Evolutionary conservation across 2,113 vertebrate species (phyloP).

Genomic region (Carollia perspicillata): DNA sequence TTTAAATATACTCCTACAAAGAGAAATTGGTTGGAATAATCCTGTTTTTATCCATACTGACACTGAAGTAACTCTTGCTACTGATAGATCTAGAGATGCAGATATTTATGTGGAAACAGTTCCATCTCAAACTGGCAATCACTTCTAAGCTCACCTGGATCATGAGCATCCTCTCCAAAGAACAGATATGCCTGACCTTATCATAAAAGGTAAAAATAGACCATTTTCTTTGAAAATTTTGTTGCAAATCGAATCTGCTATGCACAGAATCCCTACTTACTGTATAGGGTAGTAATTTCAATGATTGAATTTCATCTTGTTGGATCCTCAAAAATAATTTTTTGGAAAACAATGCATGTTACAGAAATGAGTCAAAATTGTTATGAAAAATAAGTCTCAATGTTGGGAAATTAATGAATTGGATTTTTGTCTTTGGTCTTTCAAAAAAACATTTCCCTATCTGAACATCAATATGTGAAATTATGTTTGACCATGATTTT

Average conservation of each 20-base stretch:
- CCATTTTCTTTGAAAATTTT: not conserved
- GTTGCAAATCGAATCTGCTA: not conserved
- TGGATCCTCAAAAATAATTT: not conserved
- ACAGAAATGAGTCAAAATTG: not conserved
- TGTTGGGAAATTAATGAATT: not conserved
- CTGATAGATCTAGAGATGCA: not conserved
- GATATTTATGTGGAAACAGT: slow-evolving; percentile 5
- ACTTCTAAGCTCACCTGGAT: not conserved
- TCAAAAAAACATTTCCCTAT: not conserved
- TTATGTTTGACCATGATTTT: not conserved
- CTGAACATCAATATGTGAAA: not conserved
- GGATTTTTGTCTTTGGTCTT: not conserved
- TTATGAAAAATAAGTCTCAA: not conserved
- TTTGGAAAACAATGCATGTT: not conserved
- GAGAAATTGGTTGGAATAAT: not conserved
- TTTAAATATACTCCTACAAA: slow-evolving; percentile 2
- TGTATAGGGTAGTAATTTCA: not conserved
- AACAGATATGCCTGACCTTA: not conserved
- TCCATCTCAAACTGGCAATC: not conserved
- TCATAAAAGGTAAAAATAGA: not conserved
- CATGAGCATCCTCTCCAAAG: not conserved
- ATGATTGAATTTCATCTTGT: not conserved
- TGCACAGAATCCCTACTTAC: not conserved
- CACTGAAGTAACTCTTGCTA: slow-evolving; percentile 5
- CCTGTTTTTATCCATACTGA: not conserved